Conservation (phyloP, 2,113 vertebrate species). For the Syngnathus floridae region DNA sequence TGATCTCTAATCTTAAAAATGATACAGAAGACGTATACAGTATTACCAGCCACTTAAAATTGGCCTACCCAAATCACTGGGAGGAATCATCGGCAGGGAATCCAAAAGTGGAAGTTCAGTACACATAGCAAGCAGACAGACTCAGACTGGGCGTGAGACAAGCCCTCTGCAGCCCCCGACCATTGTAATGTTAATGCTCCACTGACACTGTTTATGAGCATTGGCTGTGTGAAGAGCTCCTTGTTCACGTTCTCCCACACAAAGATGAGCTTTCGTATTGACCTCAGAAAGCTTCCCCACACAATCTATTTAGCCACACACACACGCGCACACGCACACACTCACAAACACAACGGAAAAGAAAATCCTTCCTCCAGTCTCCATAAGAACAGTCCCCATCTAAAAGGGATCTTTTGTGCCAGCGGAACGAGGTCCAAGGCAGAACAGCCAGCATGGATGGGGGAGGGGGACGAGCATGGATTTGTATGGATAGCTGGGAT, state of each 20-base stretch:
- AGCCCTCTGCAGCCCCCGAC: slow-evolving; percentile 32
- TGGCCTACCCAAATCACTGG: neutral
- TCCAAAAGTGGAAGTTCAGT: slow-evolving; percentile 42
- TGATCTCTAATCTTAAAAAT: neutral
- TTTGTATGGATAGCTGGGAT: slow-evolving; percentile 53
- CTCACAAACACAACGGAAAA: neutral
- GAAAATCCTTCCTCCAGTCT: slow-evolving; percentile 61
- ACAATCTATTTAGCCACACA: neutral
- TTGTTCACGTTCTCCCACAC: slow-evolving; percentile 56
- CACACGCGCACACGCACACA: neutral
- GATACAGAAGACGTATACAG: neutral
- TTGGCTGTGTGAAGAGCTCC: slow-evolving; percentile 66
- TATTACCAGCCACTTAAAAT: neutral
- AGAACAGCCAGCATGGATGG: slow-evolving; percentile 45
- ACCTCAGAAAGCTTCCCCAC: slow-evolving; percentile 59
- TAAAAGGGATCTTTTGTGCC: slow-evolving; percentile 71
- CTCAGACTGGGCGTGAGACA: slow-evolving; percentile 44
- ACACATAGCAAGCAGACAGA: slow-evolving; percentile 40
- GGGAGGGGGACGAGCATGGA: slow-evolving; percentile 48
- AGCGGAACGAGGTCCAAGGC: slow-evolving; percentile 47
- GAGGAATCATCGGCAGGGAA: slow-evolving; percentile 21
- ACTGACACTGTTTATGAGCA: slow-evolving; percentile 62
- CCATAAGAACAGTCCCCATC: slow-evolving; percentile 58
- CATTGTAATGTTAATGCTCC: slow-evolving; percentile 74
- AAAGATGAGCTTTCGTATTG: slow-evolving; percentile 68